These are phyloP conservation scores for Torymus texanus DNA, from an alignment of 2,888 invertebrate genomes.

Conservation along the genomic window DNA sequence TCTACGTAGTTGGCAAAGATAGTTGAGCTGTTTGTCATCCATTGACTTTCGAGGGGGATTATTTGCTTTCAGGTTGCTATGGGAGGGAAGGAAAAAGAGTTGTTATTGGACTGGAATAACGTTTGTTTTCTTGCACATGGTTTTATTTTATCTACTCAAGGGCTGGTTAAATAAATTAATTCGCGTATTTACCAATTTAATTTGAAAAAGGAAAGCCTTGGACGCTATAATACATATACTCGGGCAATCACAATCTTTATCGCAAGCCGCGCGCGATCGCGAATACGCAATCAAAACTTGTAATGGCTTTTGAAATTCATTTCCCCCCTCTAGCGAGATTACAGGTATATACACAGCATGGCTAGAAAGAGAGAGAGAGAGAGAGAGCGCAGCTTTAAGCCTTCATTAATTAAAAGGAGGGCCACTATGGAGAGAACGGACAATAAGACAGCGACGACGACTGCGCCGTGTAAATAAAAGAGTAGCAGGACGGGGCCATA, in stretches of 20 bases:
- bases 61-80: neutral
- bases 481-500: neutral
- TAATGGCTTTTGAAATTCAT: conserved; percentile 37
- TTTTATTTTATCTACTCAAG: no score
- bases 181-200: no score
- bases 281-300: conserved; percentile 39
- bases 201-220: no score
- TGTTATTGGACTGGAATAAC: no score
- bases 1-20: neutral
- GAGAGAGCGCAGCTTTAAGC: conserved; percentile 1
- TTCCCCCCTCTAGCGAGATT: neutral
- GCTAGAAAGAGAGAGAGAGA: no score
- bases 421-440: neutral
- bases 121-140: no score
- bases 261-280: neutral
- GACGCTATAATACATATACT: no score
- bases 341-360: neutral
- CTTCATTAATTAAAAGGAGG: conserved; percentile 40
- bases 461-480: conserved; percentile 14
- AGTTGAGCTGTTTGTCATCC: no score
- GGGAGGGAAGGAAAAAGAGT: no score
- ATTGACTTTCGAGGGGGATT: neutral
- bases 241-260: conserved; percentile 13
- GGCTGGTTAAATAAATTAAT: no score
- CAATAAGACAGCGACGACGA: conserved; percentile 6